Evolutionary conservation across 2,888 invertebrate genomes (phyloP).

Genomic region (Stenoptilia bipunctidactyla): DNA sequence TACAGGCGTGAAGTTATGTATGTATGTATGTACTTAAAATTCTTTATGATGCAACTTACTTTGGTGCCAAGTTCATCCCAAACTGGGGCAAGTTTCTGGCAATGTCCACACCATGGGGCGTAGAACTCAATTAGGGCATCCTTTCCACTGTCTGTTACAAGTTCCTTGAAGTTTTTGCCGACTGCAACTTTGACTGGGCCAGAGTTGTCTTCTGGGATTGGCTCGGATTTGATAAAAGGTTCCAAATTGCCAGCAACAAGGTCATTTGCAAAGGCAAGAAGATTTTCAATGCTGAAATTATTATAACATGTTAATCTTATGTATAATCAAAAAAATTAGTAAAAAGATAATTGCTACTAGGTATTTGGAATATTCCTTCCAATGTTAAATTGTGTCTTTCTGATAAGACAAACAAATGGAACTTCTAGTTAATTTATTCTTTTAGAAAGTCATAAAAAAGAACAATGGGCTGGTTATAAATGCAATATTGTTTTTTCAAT

Average conservation of each 20-base stretch:
- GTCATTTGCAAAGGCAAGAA: conserved; percentile 88
- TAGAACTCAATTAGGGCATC: conserved; percentile 98
- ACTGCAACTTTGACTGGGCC: conserved; percentile 92
- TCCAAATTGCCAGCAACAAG: conserved; percentile 86
- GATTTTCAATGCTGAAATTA: conserved; percentile 79
- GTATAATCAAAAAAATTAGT: too few relatives aligned
- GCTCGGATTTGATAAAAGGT: conserved; percentile 95
- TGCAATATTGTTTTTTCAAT: too few relatives aligned
- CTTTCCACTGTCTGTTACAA: conserved; percentile 90
- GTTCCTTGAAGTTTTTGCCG: conserved; percentile 96
- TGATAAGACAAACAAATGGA: too few relatives aligned
- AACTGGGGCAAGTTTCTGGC: conserved; percentile 94
- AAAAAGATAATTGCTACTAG: too few relatives aligned
- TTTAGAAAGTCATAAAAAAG: too few relatives aligned
- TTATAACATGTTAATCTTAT: too few relatives aligned
- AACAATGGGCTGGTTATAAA: too few relatives aligned
- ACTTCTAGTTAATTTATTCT: too few relatives aligned
- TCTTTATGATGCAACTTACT: conserved; percentile 49
- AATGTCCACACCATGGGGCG: conserved; percentile 99
- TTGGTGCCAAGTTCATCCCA: conserved; percentile 95
- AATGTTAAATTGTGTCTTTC: too few relatives aligned
- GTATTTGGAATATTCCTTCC: too few relatives aligned
- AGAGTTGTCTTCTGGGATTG: conserved; percentile 87
- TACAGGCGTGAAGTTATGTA: too few relatives aligned
- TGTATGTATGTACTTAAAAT: too few relatives aligned